phyloP scores from a whole-genome alignment of 2,797 vertebrate genomes.

The Cheirogaleus major region DNA sequence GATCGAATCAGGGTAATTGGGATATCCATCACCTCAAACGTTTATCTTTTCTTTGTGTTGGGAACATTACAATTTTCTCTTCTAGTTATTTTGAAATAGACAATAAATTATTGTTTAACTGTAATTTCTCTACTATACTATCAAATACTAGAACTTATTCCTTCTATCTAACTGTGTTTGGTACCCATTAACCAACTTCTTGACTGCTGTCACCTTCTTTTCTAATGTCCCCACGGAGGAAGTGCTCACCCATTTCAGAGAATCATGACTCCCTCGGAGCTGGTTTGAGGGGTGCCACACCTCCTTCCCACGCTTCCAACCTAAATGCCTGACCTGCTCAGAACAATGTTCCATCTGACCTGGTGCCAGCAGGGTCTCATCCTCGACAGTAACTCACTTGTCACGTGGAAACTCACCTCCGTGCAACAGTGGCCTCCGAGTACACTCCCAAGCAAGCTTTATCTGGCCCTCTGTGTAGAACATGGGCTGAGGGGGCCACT shows the following conservation, averaged over 20 bases:
- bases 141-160: background rate
- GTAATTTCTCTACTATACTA: background rate
- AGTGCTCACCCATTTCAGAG: background rate
- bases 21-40: background rate
- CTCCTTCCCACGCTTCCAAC: background rate
- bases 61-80: background rate
- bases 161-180: background rate
- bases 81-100: background rate
- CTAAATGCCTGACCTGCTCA: background rate
- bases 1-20: background rate
- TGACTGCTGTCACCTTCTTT: background rate
- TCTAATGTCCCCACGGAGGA: background rate
- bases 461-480: background rate
- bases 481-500: background rate
- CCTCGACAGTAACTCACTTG: background rate
- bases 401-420: background rate
- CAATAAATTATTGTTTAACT: background rate
- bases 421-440: background rate
- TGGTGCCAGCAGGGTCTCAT: background rate
- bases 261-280: background rate
- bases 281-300: background rate
- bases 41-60: background rate
- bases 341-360: background rate
- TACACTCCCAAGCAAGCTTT: background rate
- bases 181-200: background rate